A percentile compares a stretch with the other conserved stretches of the same genome.
phyloP scores from a whole-genome alignment of 2,113 vertebrate genomes.

The Indri indri region DNA sequence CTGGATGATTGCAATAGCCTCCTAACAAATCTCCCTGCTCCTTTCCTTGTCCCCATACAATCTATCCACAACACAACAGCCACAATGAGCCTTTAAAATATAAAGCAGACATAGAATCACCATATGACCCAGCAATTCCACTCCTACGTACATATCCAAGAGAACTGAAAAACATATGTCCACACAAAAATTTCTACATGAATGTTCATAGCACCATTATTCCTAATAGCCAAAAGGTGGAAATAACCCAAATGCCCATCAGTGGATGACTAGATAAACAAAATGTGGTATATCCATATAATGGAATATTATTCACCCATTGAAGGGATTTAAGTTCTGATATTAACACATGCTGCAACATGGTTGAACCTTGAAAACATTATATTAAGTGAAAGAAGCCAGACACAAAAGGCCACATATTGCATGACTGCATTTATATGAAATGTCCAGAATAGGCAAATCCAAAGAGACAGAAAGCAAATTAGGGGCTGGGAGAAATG shows the following conservation, averaged over 20 bases:
- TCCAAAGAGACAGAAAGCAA: neutral
- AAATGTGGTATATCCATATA: neutral
- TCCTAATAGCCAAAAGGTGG: neutral
- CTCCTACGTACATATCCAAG: neutral
- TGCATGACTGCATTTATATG: neutral
- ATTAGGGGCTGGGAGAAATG: neutral
- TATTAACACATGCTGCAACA: neutral
- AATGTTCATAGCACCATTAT: constrained; percentile 13
- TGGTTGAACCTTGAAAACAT: constrained; percentile 40
- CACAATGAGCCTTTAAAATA: constrained; percentile 52
- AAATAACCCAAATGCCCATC: neutral
- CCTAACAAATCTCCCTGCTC: neutral
- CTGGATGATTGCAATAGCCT: neutral
- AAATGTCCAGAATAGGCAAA: neutral
- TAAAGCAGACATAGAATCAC: neutral
- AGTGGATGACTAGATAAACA: neutral
- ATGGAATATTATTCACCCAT: neutral
- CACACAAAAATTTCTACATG: neutral
- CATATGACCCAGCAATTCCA: constrained; percentile 17
- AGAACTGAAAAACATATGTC: neutral
- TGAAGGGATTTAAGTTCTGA: neutral
- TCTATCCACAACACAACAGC: neutral
- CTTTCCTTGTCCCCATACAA: neutral
- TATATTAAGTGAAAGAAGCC: neutral
- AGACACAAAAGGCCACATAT: constrained; percentile 2